Percentiles rank a stretch among this genome's conserved stretches.
These are phyloP conservation scores for Desmophyllum pertusum DNA, from an alignment of 92 coral and sea anemone genomes.

Conservation along the genomic window DNA sequence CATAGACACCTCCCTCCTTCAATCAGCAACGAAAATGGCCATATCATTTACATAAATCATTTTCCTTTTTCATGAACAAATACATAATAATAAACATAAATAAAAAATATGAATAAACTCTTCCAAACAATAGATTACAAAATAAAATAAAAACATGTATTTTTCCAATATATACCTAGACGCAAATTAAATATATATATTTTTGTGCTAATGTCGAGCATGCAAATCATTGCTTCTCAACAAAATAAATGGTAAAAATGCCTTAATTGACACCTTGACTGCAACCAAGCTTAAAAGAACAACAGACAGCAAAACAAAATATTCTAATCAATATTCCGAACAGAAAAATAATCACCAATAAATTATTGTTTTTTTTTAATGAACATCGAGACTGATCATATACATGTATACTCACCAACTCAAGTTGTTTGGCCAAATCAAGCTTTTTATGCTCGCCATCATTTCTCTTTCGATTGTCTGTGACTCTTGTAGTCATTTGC, in stretches of 20 bases:
- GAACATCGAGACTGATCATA: too few species aligned
- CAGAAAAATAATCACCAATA: not conserved
- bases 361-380: not conserved
- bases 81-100: too few species aligned
- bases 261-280: not conserved
- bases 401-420: slow-evolving; percentile 72
- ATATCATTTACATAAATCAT: too few species aligned
- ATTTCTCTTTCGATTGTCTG: slow-evolving; percentile 58
- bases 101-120: too few species aligned
- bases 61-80: not conserved
- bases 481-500: slow-evolving; percentile 19
- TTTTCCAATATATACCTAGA: not conserved
- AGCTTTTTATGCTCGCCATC: slow-evolving; percentile 68
- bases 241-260: not conserved
- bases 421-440: slow-evolving; percentile 78
- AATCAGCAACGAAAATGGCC: too few species aligned
- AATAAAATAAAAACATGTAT: not conserved
- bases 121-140: not conserved
- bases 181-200: not conserved
- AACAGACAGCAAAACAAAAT: not conserved
- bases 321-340: not conserved
- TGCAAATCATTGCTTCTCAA: not conserved
- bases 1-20: too few species aligned
- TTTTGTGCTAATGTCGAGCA: not conserved
- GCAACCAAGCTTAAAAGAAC: slow-evolving; percentile 15